phyloP scores from a whole-genome alignment of 1,140 invertebrate genomes.

The Trichoplusia ni region DNA sequence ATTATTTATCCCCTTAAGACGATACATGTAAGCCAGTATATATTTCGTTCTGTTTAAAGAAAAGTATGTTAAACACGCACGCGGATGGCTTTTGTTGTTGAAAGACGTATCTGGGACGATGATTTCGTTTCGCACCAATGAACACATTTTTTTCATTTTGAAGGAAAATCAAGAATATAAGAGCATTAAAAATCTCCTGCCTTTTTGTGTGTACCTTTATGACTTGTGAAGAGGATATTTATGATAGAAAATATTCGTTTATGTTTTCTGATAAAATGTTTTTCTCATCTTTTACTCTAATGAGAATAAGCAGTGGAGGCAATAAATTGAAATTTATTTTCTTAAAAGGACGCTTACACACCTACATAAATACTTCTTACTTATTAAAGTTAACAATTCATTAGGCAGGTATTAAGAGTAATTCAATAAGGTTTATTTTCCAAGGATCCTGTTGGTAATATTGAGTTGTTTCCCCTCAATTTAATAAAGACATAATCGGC shows the following conservation, averaged over 20 bases:
- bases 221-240: slow-evolving; percentile 47
- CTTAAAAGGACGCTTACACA: slow-evolving; percentile 46
- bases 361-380: slow-evolving; percentile 65
- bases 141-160: slow-evolving; percentile 68
- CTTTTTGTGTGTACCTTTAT: slow-evolving; percentile 52
- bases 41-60: slow-evolving; percentile 65
- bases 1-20: slow-evolving; percentile 68
- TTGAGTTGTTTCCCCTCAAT: slow-evolving; percentile 37
- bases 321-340: slow-evolving; percentile 65
- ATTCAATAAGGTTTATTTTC: slow-evolving; percentile 58
- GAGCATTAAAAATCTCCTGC: slow-evolving; percentile 62
- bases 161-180: slow-evolving; percentile 61
- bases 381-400: slow-evolving; percentile 62
- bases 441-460: slow-evolving; percentile 43
- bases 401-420: slow-evolving; percentile 61
- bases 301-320: slow-evolving; percentile 52
- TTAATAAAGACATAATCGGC: slow-evolving; percentile 42
- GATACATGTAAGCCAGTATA: slow-evolving; percentile 60
- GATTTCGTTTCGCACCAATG: slow-evolving; percentile 70
- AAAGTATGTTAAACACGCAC: slow-evolving; percentile 71
- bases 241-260: slow-evolving; percentile 55
- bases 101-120: slow-evolving; percentile 65
- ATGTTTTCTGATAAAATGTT: slow-evolving; percentile 57
- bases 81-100: slow-evolving; percentile 59
- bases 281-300: slow-evolving; percentile 57